These are phyloP conservation scores for Drosophila nebulosa DNA, from an alignment of 1,140 invertebrate genomes.

Conservation along the genomic window DNA sequence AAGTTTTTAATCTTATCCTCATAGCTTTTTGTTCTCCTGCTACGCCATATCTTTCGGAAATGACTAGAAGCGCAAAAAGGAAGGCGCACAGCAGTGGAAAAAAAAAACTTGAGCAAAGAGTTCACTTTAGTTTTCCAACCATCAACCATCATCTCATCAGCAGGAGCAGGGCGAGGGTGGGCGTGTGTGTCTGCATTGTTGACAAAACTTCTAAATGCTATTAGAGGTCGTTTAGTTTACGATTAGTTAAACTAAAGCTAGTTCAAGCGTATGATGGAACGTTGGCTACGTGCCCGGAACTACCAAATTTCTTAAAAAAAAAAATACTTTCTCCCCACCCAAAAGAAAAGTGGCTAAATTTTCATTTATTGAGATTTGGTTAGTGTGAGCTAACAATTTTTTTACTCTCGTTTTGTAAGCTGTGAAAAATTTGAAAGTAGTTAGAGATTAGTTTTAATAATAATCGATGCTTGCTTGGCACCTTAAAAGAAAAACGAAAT, in stretches of 20 bases:
- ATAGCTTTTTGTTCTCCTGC: conserved; percentile 47
- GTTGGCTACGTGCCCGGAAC: conserved; percentile 23
- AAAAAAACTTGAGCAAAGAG: conserved; percentile 47
- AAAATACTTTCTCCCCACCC: neutral
- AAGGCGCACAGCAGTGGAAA: conserved; percentile 46
- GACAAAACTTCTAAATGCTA: conserved; percentile 71
- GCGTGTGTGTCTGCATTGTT: conserved; percentile 59
- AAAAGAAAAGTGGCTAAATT: neutral
- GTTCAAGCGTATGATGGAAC: conserved; percentile 49
- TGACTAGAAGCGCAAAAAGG: conserved; percentile 15
- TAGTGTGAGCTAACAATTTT: neutral
- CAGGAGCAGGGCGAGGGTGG: neutral
- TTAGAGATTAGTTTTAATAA: too few species aligned
- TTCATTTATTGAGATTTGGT: neutral
- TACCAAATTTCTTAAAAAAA: conserved; percentile 29
- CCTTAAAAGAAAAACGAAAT: too few species aligned
- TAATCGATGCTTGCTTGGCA: too few species aligned
- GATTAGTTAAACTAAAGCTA: conserved; percentile 71
- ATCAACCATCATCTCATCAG: conserved; percentile 16
- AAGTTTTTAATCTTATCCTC: conserved; percentile 70
- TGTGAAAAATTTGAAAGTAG: too few species aligned
- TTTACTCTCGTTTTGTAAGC: too few species aligned
- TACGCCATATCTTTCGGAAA: conserved; percentile 38
- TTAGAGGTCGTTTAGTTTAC: conserved; percentile 76
- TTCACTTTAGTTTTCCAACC: conserved; percentile 26